Percentiles rank a stretch among this genome's conserved stretches.
phyloP scores from a whole-genome alignment of 2,888 invertebrate genomes.

The Conus canariensis region DNA sequence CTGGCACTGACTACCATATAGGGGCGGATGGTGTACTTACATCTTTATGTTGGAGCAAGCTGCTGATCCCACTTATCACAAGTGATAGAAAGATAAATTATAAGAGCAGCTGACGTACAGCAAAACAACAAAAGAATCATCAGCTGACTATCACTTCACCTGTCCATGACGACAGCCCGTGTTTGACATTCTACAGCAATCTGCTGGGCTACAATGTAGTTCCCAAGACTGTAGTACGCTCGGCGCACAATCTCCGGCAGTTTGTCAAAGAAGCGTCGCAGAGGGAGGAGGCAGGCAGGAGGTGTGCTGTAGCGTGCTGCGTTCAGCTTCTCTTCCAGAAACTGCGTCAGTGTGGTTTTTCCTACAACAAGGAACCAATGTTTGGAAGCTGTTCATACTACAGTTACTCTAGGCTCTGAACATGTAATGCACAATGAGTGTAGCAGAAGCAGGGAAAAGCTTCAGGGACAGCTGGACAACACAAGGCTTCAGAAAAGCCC shows the following conservation, averaged over 20 bases:
- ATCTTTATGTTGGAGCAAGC: no score
- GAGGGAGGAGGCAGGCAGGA: slow-evolving; percentile 54
- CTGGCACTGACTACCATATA: no score
- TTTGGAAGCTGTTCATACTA: background rate
- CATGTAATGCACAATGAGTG: background rate
- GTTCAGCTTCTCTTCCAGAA: slow-evolving; percentile 55
- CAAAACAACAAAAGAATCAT: background rate
- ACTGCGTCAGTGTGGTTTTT: slow-evolving; percentile 64
- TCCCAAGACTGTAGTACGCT: slow-evolving; percentile 65
- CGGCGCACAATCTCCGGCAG: slow-evolving; percentile 62
- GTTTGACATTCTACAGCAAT: slow-evolving; percentile 58
- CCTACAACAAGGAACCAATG: slow-evolving; percentile 50
- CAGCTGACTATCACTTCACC: slow-evolving; percentile 49
- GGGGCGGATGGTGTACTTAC: no score
- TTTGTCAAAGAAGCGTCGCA: slow-evolving; percentile 59
- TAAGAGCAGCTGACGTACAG: no score
- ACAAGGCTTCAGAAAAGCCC: no score
- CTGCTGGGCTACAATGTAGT: slow-evolving; percentile 63
- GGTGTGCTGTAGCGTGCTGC: slow-evolving; percentile 60
- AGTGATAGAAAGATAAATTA: no score
- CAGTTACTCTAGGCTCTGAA: background rate
- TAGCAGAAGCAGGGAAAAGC: no score
- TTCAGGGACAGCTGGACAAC: no score
- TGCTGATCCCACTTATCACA: no score
- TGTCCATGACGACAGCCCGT: slow-evolving; percentile 66